A percentile compares a stretch with the other conserved stretches of the same genome.
These are phyloP conservation scores for Anomalospiza imberbis DNA, from an alignment of 2,797 vertebrate genomes.

Conservation along the genomic window DNA sequence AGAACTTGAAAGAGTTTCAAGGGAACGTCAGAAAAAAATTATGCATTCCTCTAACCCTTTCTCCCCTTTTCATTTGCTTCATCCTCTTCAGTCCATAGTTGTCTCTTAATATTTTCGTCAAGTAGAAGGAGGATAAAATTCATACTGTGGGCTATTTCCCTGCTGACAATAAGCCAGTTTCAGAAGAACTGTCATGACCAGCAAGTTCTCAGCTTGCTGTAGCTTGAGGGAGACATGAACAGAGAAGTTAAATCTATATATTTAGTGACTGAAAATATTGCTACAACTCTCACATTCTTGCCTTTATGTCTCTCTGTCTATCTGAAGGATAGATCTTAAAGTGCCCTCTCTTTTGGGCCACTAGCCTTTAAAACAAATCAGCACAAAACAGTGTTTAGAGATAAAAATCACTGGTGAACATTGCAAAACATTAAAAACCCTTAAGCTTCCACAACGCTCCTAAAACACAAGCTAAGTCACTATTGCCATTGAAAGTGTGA, in stretches of 20 bases:
- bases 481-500: neutral
- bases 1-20: neutral
- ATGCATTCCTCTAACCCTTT: neutral
- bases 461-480: neutral
- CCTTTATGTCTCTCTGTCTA: neutral
- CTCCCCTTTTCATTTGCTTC: neutral
- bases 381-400: neutral
- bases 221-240: neutral
- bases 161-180: neutral
- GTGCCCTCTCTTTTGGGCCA: neutral
- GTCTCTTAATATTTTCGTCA: neutral
- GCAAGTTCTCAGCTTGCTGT: neutral
- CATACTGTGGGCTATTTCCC: neutral
- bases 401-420: neutral
- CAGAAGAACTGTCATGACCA: neutral
- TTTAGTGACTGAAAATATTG: neutral
- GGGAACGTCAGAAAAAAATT: neutral
- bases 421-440: neutral
- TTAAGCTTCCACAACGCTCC: neutral
- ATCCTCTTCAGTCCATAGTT: neutral
- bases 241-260: neutral
- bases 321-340: neutral
- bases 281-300: neutral
- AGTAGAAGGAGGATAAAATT: neutral
- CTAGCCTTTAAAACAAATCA: neutral